Base-by-base conservation (phyloP, 2,797 vertebrate genomes). In the Tadarida brasiliensis region DNA sequence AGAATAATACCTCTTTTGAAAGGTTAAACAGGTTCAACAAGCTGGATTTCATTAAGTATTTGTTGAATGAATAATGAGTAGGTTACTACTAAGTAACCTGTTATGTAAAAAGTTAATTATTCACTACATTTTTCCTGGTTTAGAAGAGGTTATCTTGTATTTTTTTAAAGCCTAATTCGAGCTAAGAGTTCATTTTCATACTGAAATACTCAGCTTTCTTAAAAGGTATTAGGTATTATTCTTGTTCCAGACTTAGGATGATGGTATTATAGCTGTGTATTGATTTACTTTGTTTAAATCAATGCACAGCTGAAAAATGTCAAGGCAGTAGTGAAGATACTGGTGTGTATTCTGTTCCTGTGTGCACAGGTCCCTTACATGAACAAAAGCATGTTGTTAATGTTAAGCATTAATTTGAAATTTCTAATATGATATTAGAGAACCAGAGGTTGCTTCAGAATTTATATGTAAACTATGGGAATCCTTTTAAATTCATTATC, bases 101-200 rank as follows among this genome's bases (percentile, higher is more conserved):
- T 95, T 85, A 77, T 61, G 7, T 83, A 57, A 90, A 88, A 94
- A 76, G 90, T 96, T 97, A 95, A 94, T 86, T 83, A 87, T 95
- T 96, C 28, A 56, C 51, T 80, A 15, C 15, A 65, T 93, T 49
- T 86, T 74, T 95, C 56, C 63, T 86, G 14, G 17, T 26, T 96
- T 94, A 71, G 73, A 73, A 94, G 77, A 73, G 8, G 15, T 86
- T 85, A 33, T 56, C 19, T 73, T 73, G 3, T 39, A 4, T 26
- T 35, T 73, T 88, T 80, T 88, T 70, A 71, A 71, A 59, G 63
- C 7, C 30, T 1, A 2, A 3, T 83, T 91, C 35, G 19, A 3
- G 5, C 59, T 94, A 63, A 56, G 12, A 67, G 26, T 61, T 87
- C 14, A 59, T 71, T 90, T 91, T 61, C 39, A 16, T 84, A 44